A percentile compares a stretch with the other conserved stretches of the same genome.
Evolutionary conservation across 2,113 vertebrate species (phyloP).

Genomic region (Gallinago media): DNA sequence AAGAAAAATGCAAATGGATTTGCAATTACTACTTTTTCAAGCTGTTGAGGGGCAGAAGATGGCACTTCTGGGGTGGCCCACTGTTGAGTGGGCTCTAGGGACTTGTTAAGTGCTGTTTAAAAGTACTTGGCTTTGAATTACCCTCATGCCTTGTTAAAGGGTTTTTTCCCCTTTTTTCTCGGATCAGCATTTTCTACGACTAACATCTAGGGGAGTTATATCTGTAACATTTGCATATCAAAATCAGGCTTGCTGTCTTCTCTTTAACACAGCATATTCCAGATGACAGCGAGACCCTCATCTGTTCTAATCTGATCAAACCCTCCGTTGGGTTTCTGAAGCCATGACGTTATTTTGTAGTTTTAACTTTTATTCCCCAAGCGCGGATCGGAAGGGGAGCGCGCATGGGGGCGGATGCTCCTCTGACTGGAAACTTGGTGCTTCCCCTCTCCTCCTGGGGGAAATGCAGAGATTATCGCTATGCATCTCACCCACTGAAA

Average conservation of each 20-base stretch:
- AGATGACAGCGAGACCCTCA: constrained; percentile 62
- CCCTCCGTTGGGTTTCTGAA: constrained; percentile 41
- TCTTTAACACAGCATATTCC: constrained; percentile 65
- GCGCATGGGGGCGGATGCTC: neutral
- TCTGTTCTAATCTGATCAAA: constrained; percentile 73
- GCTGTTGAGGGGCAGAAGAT: constrained; percentile 87
- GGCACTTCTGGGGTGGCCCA: constrained; percentile 84
- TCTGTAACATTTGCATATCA: constrained; percentile 82
- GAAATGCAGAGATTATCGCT: neutral
- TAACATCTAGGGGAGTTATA: constrained; percentile 68
- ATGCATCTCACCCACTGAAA: constrained; percentile 7
- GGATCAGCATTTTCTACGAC: constrained; percentile 84
- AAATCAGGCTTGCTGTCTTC: constrained; percentile 72
- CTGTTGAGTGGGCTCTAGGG: constrained; percentile 91
- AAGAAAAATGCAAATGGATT: constrained; percentile 88
- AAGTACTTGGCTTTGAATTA: constrained; percentile 97
- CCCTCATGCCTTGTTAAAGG: constrained; percentile 90
- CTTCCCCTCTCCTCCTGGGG: neutral
- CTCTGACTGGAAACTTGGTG: neutral
- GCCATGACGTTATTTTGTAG: neutral
- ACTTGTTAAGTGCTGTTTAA: constrained; percentile 96
- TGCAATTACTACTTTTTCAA: constrained; percentile 93
- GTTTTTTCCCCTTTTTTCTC: constrained; percentile 81
- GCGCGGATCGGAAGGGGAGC: constrained; percentile 8
- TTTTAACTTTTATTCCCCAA: constrained; percentile 52